These are phyloP conservation scores for Apostichopus californicus DNA, from an alignment of 35 echinoderm and acorn worm species.

Conservation along the genomic window DNA sequence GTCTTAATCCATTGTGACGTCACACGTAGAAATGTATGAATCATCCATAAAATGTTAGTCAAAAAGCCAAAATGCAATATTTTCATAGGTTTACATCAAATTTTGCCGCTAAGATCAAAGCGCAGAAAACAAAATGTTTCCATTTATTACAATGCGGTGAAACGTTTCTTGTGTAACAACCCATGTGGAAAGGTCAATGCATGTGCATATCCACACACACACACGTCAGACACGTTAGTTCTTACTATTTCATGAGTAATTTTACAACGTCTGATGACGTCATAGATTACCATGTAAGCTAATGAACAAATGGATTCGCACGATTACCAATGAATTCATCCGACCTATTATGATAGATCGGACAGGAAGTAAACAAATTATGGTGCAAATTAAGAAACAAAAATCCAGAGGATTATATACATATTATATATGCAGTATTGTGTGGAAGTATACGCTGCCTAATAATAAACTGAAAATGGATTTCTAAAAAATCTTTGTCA, in stretches of 20 bases:
- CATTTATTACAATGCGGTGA: neutral
- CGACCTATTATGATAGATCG: neutral
- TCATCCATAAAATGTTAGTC: neutral
- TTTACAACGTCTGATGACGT: neutral
- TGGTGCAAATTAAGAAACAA: too few relatives aligned
- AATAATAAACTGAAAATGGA: too few relatives aligned
- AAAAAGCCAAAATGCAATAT: neutral
- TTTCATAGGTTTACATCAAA: conserved; percentile 4
- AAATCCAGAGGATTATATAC: too few relatives aligned
- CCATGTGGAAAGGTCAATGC: neutral
- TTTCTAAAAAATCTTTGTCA: too few relatives aligned
- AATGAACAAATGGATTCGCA: conserved; percentile 4
- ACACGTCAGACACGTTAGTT: too few relatives aligned
- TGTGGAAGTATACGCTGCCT: too few relatives aligned
- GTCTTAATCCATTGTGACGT: neutral
- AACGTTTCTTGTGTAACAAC: neutral
- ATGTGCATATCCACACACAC: neutral
- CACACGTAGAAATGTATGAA: neutral
- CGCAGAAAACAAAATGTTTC: neutral
- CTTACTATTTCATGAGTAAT: neutral
- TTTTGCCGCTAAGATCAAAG: neutral
- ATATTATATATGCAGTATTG: too few relatives aligned
- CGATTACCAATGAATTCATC: conserved; percentile 12
- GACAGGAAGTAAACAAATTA: neutral
- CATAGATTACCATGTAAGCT: neutral